Conservation (phyloP, 2,888 invertebrate species). For the Deilephila porcellus region DNA sequence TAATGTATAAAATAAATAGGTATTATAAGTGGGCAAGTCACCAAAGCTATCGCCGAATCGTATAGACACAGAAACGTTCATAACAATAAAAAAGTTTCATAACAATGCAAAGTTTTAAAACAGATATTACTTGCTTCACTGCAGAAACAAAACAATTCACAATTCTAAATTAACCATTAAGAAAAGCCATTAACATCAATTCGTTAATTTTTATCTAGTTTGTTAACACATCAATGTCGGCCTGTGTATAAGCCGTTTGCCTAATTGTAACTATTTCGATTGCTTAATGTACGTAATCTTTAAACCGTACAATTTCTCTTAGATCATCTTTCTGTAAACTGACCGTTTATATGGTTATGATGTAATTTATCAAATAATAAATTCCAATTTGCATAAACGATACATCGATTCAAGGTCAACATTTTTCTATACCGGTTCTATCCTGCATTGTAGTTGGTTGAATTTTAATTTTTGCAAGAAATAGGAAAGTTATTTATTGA, state of each 20-base stretch:
- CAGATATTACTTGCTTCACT: slow-evolving; percentile 2
- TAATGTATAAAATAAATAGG: too few relatives aligned
- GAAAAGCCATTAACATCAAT: slow-evolving; percentile 18
- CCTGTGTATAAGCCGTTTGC: neutral
- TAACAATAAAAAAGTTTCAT: neutral
- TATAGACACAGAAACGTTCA: neutral
- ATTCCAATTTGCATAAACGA: neutral
- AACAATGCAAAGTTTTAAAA: neutral
- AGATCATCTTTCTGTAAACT: neutral
- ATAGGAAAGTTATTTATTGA: neutral
- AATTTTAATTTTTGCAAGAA: neutral
- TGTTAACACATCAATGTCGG: slow-evolving; percentile 12
- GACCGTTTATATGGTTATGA: neutral
- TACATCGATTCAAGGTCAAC: neutral
- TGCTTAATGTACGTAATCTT: neutral
- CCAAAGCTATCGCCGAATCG: too few relatives aligned
- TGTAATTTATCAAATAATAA: neutral
- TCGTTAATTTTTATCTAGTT: slow-evolving; percentile 24
- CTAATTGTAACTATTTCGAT: neutral
- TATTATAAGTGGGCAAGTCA: too few relatives aligned
- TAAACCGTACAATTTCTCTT: neutral
- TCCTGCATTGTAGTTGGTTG: neutral
- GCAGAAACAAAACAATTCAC: slow-evolving; percentile 21
- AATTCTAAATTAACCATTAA: slow-evolving; percentile 4
- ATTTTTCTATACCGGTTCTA: slow-evolving; percentile 8